Percentiles rank a stretch among this genome's conserved stretches.
Conservation (phyloP, 2,888 invertebrate genomes). For the Boloria euphrosyne region DNA sequence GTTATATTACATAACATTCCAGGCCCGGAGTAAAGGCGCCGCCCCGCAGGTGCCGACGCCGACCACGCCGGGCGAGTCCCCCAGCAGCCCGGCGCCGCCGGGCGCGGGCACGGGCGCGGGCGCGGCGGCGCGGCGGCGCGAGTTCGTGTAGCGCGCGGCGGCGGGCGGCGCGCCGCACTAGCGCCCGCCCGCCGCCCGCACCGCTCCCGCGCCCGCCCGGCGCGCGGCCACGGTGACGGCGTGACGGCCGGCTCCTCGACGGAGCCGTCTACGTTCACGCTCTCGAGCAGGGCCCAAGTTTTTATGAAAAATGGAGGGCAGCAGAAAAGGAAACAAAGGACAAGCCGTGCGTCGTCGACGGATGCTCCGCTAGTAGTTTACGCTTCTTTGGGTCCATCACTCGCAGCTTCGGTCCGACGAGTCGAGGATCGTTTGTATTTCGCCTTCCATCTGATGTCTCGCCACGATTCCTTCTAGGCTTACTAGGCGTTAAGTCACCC, state of each 20-base stretch:
- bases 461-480: background rate
- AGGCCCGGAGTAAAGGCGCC: slow-evolving; percentile 71
- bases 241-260: slow-evolving; percentile 2
- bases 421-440: background rate
- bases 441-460: background rate
- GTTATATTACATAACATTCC: slow-evolving; percentile 28
- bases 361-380: background rate
- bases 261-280: slow-evolving; percentile 10
- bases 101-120: slow-evolving; percentile 47
- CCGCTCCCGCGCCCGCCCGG: slow-evolving; percentile 6
- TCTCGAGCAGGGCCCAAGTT: background rate
- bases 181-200: slow-evolving; percentile 15
- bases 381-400: slow-evolving; percentile 17
- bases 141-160: slow-evolving; percentile 62
- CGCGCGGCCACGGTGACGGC: background rate
- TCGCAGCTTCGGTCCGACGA: slow-evolving; percentile 7
- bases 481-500: too few relatives aligned
- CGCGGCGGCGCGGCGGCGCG: slow-evolving; percentile 51
- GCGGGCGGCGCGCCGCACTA: slow-evolving; percentile 49
- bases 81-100: slow-evolving; percentile 53
- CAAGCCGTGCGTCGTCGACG: slow-evolving; percentile 5
- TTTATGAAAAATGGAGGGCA: too few relatives aligned
- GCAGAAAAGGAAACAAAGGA: background rate
- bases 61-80: slow-evolving; percentile 46
- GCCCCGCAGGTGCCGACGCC: slow-evolving; percentile 68